Evolutionary conservation across 2,113 vertebrate genomes (phyloP), one percentile per base, ranked within the genome.

Genomic region (Myocastor coypus): DNA sequence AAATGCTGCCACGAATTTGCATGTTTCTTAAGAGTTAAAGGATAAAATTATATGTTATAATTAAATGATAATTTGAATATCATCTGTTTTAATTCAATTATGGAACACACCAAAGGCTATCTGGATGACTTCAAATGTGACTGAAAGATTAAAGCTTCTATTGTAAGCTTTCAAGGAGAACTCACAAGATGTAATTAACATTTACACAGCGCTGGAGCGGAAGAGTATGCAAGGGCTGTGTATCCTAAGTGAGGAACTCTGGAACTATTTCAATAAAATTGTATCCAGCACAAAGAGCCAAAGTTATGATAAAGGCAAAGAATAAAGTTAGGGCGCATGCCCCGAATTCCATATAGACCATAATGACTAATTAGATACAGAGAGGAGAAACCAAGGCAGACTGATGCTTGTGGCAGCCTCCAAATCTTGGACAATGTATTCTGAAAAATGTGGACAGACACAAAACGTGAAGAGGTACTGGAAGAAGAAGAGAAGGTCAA

Each of bases 191-290:
- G 6, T 24, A 66, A 42, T 68, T 40, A 78, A 8, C 19, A 22
- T 19, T 52, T 40, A 26, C 4, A 55, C 34, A 24, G 61, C 69
- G 86, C 61, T 12, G 50, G 37, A 26, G 37, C 1, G 42, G 19
- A 6, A 83, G 17, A 34, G 1, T 22, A 0, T 11, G 46, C 1
- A 7, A 37, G 26, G 69, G 9, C 46, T 22, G 7, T 32, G 4
- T 32, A 63, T n/a, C 75, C 32, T 83, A 3, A 37, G 13, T 89
- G 42, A 81, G 52, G 3, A 66, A 40, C 1, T 57, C 12, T 50
- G 30, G 64, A 26, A 12, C 10, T 83, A 40, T 88, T 66, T 57
- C 6, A 37, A 14, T 32, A 57, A 57, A 80, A 64, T 5, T 28
- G 5, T 20, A 57, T 2, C 20, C n/a, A n/a, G 13, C 42, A 2